These are phyloP conservation scores for Polypterus bichir DNA, from an alignment of 2,113 vertebrate species.

Conservation along the genomic window DNA sequence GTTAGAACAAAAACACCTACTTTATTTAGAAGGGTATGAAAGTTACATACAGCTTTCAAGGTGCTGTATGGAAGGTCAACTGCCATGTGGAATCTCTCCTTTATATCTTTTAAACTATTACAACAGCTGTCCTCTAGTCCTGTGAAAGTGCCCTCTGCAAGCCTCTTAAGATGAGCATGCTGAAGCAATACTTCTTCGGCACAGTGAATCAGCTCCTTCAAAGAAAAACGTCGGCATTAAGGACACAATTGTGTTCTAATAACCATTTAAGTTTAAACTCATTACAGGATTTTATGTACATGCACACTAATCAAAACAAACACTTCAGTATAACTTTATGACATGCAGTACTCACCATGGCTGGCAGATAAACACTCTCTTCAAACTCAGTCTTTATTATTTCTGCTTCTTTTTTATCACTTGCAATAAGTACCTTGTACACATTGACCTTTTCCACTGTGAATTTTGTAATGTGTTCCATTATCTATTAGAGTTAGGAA, in stretches of 20 bases:
- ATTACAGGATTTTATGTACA: too few species aligned
- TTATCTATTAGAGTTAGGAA: slow-evolving; percentile 28
- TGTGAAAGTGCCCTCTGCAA: slow-evolving; percentile 6
- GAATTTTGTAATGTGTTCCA: slow-evolving; percentile 28
- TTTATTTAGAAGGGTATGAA: slow-evolving; percentile 35
- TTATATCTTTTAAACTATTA: slow-evolving; percentile 30
- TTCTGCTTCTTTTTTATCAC: slow-evolving; percentile 25
- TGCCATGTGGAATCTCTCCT: slow-evolving; percentile 28
- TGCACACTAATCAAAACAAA: neutral
- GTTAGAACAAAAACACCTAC: slow-evolving; percentile 16
- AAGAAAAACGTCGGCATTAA: neutral
- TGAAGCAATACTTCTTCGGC: slow-evolving; percentile 39
- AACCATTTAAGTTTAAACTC: too few species aligned
- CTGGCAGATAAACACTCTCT: slow-evolving; percentile 31
- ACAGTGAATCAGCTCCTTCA: slow-evolving; percentile 33
- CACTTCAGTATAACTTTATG: neutral
- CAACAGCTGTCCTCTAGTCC: slow-evolving; percentile 26
- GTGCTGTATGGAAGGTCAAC: slow-evolving; percentile 29
- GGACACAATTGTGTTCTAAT: neutral
- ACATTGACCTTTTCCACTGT: slow-evolving; percentile 35
- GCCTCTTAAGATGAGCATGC: slow-evolving; percentile 7
- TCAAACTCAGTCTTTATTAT: slow-evolving; percentile 32
- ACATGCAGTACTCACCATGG: slow-evolving; percentile 32
- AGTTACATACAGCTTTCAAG: slow-evolving; percentile 34
- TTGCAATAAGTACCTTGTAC: slow-evolving; percentile 31